Evolutionary conservation across 1,140 invertebrate species (phyloP).

Genomic region (Lucilia sericata): DNA sequence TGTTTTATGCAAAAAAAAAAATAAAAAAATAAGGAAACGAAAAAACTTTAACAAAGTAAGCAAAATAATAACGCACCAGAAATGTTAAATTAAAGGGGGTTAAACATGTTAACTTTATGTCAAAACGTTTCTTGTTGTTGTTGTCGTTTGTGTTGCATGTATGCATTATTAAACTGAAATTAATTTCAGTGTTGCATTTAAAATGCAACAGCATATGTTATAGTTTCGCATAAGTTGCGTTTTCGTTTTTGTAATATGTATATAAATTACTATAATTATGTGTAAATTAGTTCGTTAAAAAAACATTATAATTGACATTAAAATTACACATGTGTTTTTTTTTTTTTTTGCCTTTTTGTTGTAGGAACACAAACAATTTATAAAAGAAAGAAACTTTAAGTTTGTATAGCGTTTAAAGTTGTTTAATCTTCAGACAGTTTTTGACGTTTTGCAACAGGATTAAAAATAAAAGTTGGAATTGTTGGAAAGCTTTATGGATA

Average conservation of each 20-base stretch:
- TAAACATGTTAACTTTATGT: slow-evolving; percentile 8
- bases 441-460: too few species aligned
- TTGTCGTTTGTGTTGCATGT: not conserved
- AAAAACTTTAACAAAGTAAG: too few species aligned
- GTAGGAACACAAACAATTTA: too few species aligned
- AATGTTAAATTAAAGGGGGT: slow-evolving; percentile 5
- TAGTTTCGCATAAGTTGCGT: not conserved
- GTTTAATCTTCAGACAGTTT: too few species aligned
- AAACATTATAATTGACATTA: slow-evolving; percentile 11
- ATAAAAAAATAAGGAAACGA: not conserved
- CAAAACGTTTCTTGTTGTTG: not conserved
- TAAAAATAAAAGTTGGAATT: too few species aligned
- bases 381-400: too few species aligned
- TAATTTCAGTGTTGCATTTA: not conserved
- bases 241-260: not conserved
- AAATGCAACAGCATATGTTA: not conserved
- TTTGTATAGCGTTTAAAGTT: too few species aligned
- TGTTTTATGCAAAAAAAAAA: not conserved
- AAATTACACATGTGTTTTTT: not conserved
- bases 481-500: too few species aligned
- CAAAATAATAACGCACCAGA: not conserved
- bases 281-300: slow-evolving; percentile 21
- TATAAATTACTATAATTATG: slow-evolving; percentile 21
- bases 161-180: slow-evolving; percentile 20
- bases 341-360: too few species aligned